Evolutionary conservation across 2,888 invertebrate genomes (phyloP), one percentile per base, ranked within the genome.

Genomic region (Sinelater perroti): DNA sequence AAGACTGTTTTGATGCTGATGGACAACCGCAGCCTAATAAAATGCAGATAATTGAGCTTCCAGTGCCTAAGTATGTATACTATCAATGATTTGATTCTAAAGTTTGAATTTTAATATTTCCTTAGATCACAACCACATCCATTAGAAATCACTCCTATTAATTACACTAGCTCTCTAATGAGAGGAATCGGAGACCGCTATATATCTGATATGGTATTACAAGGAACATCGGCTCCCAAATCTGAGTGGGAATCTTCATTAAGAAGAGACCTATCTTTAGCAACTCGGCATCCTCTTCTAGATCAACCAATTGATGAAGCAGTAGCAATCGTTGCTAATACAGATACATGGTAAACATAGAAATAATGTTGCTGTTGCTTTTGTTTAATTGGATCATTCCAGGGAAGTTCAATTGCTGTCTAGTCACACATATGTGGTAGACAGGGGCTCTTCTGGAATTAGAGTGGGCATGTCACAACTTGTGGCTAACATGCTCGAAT

Each of bases 401-500:
- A 82, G 83, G 82, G 83, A 84, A 67, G 85, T 86, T 2, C 81
- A 81, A 53, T 68, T 84, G 20, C 73, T 79, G 57, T 80, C 81
- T 5, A 80, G 79, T 68, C 78, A 83, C 65, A 77, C 81, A 7
- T 81, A 80, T 69, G 78, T 81, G 18, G 79, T 83, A n/a, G 75
- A 75, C 54, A 72, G 71, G 64, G 69, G 70, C 10, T 78, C 79
- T 1, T 75, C 78, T 59, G 81, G 79, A 1, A 77, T 83, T 5
- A 80, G 82, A 0, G 82, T 87, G 11, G 91, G 90, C 1, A 88
- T 91, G 88, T 93, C 93, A 0, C 88, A 90, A 42, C 79, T 94
- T 7, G 91, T 95, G 8, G 88, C 89, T 16, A 88, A 88, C 65
- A 90, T 94, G 88, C 77, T 95, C 60, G 95, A 95, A 77, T 87